These are phyloP conservation scores for Heteractis magnifica DNA, from an alignment of 92 coral and sea anemone species.

Conservation along the genomic window DNA sequence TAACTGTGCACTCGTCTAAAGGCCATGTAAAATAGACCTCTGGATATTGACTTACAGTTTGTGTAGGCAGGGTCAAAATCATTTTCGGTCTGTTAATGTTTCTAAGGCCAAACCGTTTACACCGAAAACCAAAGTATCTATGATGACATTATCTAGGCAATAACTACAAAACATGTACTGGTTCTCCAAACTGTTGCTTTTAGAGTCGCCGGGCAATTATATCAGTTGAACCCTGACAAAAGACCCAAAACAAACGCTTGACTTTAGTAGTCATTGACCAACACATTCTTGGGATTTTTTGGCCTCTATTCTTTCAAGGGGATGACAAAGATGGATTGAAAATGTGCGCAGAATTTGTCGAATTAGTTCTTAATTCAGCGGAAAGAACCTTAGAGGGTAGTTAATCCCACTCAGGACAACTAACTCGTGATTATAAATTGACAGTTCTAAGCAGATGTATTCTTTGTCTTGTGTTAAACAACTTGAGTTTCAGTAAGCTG, in stretches of 20 bases:
- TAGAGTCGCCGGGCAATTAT: neutral
- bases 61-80: slow-evolving; percentile 14
- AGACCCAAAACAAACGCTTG: slow-evolving; percentile 17
- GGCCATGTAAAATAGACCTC: neutral
- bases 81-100: neutral
- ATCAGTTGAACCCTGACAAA: neutral
- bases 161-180: neutral
- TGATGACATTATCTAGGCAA: neutral
- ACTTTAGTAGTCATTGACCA: neutral
- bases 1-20: neutral
- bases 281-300: slow-evolving; percentile 28
- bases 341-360: slow-evolving; percentile 12
- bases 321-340: slow-evolving; percentile 4
- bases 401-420: slow-evolving; percentile 28
- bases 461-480: slow-evolving; percentile 12
- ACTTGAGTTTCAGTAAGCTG: slow-evolving; percentile 15
- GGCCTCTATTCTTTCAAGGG: slow-evolving; percentile 10
- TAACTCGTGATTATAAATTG: neutral
- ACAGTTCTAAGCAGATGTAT: slow-evolving; percentile 8
- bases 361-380: slow-evolving; percentile 18
- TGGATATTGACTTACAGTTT: slow-evolving; percentile 2
- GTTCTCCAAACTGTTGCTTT: neutral
- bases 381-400: slow-evolving; percentile 13
- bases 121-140: slow-evolving; percentile 6
- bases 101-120: slow-evolving; percentile 38